A percentile compares a stretch with the other conserved stretches of the same genome.
These are phyloP conservation scores for Parazoanthus atlanticus DNA, from an alignment of 92 coral and sea anemone genomes.

Conservation along the genomic window DNA sequence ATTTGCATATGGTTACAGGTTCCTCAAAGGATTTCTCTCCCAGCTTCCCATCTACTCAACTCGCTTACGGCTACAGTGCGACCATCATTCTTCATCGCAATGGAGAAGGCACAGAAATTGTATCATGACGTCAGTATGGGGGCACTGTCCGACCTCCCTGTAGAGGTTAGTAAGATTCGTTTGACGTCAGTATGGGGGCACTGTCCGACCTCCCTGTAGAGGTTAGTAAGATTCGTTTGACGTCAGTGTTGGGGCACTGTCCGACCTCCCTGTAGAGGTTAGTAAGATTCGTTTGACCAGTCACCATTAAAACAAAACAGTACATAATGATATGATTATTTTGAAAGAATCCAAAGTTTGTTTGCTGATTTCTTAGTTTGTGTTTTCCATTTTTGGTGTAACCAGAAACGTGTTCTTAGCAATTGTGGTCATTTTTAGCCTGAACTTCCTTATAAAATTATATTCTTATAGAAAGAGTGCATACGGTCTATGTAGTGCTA, in stretches of 20 bases:
- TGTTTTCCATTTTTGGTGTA: no score
- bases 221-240: constrained; percentile 61
- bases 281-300: neutral
- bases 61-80: constrained; percentile 90
- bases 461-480: no score
- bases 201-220: constrained; percentile 75
- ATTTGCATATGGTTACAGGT: constrained; percentile 60
- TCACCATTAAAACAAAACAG: neutral
- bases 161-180: constrained; percentile 65
- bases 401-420: no score
- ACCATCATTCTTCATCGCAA: constrained; percentile 92
- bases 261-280: constrained; percentile 82
- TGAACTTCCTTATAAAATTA: no score
- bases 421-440: no score
- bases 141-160: constrained; percentile 68
- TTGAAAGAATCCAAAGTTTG: no score
- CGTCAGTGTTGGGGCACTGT: constrained; percentile 75
- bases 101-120: constrained; percentile 86
- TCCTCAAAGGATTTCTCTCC: constrained; percentile 86
- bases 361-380: no score
- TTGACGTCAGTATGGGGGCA: constrained; percentile 74
- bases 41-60: constrained; percentile 92
- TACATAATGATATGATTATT: neutral
- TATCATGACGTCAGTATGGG: constrained; percentile 88
- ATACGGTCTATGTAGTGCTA: no score